These are phyloP conservation scores for Synanthedon formicaeformis DNA, from an alignment of 2,888 invertebrate genomes.

Conservation along the genomic window DNA sequence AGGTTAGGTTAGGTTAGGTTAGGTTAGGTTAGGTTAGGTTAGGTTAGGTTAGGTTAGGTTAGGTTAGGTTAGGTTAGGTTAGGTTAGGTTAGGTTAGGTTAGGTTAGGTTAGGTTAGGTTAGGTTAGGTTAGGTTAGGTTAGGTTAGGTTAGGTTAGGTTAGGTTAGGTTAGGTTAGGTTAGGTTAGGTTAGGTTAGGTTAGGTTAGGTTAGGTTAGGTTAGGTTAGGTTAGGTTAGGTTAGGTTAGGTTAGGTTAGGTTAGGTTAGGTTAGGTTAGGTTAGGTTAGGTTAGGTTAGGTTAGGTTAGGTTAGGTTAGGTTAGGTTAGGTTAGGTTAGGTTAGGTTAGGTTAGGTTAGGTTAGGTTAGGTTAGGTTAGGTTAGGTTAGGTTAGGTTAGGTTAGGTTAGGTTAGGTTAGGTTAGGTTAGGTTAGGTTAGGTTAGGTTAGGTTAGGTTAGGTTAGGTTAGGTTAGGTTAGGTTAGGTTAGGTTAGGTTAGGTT, in stretches of 20 bases:
- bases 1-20: conserved; percentile 9
- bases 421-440: conserved; percentile 7
- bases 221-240: conserved; percentile 8
- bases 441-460: conserved; percentile 9
- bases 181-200: conserved; percentile 11
- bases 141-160: conserved; percentile 9
- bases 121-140: conserved; percentile 7
- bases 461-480: conserved; percentile 9
- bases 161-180: conserved; percentile 9
- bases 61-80: conserved; percentile 6
- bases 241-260: conserved; percentile 7
- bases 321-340: conserved; percentile 8
- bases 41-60: conserved; percentile 6
- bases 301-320: conserved; percentile 9
- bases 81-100: conserved; percentile 6
- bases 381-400: conserved; percentile 6
- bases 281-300: conserved; percentile 9
- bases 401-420: conserved; percentile 6
- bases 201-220: conserved; percentile 10
- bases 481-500: conserved; percentile 11
- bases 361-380: conserved; percentile 6
- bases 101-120: conserved; percentile 6
- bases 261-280: conserved; percentile 8
- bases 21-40: conserved; percentile 8
- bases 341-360: conserved; percentile 6